Base-by-base conservation (phyloP, 2,888 invertebrate species). In the Phengaris alcon region DNA sequence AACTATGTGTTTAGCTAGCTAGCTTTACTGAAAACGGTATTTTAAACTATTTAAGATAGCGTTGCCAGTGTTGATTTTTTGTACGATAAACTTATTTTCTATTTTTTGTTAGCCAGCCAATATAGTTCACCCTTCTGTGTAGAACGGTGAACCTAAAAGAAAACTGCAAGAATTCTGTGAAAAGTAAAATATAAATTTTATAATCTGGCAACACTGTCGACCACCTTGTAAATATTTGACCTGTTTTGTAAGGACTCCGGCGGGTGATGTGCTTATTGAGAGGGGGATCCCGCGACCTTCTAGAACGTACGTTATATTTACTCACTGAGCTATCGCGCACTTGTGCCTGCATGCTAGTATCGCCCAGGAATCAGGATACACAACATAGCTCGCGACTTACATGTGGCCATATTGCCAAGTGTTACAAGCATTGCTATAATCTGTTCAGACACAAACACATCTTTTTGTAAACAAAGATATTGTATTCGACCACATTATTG, bases 211-310 rank as follows among this genome's bases (percentile, higher is more conserved):
- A 54, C 22, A 76, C 46, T 73, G n/a, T 77, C 64, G 13, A 75
- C 78, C 74, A 82, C 82, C 80, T 81, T 85, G 84, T 85, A 84
- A 82, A 84, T 85, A 82, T 80, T 79, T 80, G 80, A 77, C 77
- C 82, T 85, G 85, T 88, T 84, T 85, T 83, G 81, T 83, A 90
- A 93, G 93, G 92, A 90, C 90, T 81, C 89, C 91, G 80, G 92
- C 91, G 77, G 93, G 91, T 80, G 92, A 89, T 89, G 91, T 91
- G 87, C 92, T 93, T 88, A 89, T 93, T 86, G 88, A 90, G 81
- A 84, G 85, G 79, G 90, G 87, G 81, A 84, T 85, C 84, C 84
- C 85, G 85, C 87, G 86, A 84, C 84, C 84, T 79, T 78, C 87
- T 85, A 87, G 84, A 86, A 86, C 85, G 92, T 92, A 93, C 85